These are phyloP conservation scores for Diacarnus erythraeanus DNA, from an alignment of 37 sponge, comb jelly and placozoan species.

Conservation along the genomic window DNA sequence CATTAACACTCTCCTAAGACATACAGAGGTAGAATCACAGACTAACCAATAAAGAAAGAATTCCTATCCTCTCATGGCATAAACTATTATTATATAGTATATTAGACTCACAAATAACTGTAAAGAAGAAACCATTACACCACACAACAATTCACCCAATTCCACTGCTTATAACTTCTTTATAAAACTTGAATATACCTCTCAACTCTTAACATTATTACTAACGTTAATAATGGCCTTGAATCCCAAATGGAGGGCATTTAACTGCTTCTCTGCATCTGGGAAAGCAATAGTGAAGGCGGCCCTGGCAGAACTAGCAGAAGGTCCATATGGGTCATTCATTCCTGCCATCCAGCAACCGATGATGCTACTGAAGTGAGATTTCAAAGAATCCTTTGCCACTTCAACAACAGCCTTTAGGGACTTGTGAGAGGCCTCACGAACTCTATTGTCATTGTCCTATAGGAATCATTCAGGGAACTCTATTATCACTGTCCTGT, in stretches of 20 bases:
- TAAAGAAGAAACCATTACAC: not conserved
- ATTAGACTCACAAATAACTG: not conserved
- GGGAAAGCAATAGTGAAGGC: conserved; percentile 64
- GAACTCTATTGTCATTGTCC: conserved; percentile 66
- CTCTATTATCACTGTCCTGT: too few relatives aligned
- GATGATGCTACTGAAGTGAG: conserved; percentile 58
- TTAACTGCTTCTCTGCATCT: conserved; percentile 23
- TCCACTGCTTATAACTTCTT: too few relatives aligned
- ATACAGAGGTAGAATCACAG: too few relatives aligned
- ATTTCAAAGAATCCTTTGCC: conserved; percentile 37
- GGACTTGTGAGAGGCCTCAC: conserved; percentile 67
- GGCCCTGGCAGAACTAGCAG: conserved; percentile 47
- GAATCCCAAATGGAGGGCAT: conserved; percentile 32
- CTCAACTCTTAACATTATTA: too few relatives aligned
- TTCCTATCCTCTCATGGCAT: too few relatives aligned
- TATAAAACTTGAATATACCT: too few relatives aligned
- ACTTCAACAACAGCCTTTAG: conserved; percentile 32
- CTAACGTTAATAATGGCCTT: conserved; percentile 33
- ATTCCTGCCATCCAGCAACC: conserved; percentile 76
- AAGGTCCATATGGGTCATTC: conserved; percentile 64
- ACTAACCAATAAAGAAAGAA: too few relatives aligned
- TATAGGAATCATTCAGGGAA: too few relatives aligned
- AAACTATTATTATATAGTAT: too few relatives aligned
- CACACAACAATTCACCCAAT: too few relatives aligned
- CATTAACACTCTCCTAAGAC: too few relatives aligned